These are phyloP conservation scores for Lasioglossum villosulum DNA, from an alignment of 2,888 invertebrate species.

Conservation along the genomic window DNA sequence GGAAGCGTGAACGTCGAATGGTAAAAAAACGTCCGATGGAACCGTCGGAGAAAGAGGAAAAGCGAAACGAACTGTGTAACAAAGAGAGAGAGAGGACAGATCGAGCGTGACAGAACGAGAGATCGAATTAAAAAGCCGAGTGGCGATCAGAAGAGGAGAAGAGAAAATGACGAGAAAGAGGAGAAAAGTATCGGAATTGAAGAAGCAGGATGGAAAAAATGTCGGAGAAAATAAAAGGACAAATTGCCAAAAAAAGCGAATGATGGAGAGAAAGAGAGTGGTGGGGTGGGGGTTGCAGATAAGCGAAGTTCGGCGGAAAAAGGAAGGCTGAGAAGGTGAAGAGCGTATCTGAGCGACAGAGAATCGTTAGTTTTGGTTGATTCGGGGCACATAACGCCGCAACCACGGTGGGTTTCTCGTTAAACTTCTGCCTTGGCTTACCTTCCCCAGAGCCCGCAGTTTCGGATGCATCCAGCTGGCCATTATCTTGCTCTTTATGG, in stretches of 20 bases:
- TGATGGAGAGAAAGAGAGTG: not conserved
- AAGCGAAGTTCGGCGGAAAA: not conserved
- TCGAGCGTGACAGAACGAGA: not conserved
- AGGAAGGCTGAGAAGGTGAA: not conserved
- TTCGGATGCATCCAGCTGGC: constrained; percentile 58
- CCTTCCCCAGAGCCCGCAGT: constrained; percentile 43
- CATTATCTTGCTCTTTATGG: constrained; percentile 64
- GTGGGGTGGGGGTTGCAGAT: not conserved
- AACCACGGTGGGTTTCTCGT: constrained; percentile 42
- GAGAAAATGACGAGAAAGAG: not conserved
- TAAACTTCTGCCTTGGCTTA: constrained; percentile 52
- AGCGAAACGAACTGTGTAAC: not conserved
- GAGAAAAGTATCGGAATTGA: not conserved
- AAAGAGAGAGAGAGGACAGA: not conserved
- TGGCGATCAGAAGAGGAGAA: not conserved
- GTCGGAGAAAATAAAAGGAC: not conserved
- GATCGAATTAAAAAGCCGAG: not conserved
- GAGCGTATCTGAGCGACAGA: constrained; percentile 48
- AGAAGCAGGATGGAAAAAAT: not conserved
- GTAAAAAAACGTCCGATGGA: constrained; percentile 23
- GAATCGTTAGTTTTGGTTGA: constrained; percentile 54
- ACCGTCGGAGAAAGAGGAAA: not conserved
- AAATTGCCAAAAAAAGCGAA: not conserved
- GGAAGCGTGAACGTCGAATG: constrained; percentile 53
- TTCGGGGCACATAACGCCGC: constrained; percentile 27